Base-by-base conservation (phyloP, 2,888 invertebrate species). In the Mythimna loreyi region DNA sequence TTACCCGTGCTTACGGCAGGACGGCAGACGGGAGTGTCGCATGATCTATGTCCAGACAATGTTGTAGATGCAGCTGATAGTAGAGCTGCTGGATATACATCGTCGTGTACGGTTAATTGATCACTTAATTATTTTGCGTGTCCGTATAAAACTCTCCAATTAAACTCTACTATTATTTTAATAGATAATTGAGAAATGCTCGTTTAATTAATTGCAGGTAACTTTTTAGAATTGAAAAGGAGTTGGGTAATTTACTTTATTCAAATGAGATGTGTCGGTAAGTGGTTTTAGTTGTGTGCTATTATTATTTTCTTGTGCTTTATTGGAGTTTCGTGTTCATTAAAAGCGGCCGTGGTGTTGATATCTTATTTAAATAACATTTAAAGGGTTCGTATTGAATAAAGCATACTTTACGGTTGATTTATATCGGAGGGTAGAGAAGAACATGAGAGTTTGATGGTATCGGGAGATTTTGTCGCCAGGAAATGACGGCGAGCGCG, bases 101-200 rank as follows among this genome's bases (percentile, higher is more conserved):
- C 90, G 89, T 83, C 89, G 88, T 92, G 92, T 93, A 91, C 88
- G 82, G 92, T 93, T 94, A 95, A 95, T 95, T 94, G 93, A 94
- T 92, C 93, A 92, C 94, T 94, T 94, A 93, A 94, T 94, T 94
- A 94, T 94, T 94, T 94, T 91, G 93, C 93, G 90, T 94, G 93
- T 93, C 89, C 88, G 82, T 90, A 91, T 90, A 91, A 92, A 92
- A 93, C 89, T 90, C 90, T 91, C 92, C 92, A 94, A 94, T 94
- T 94, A 93, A 94, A 93, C 87, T 87, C 81, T 89, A 91, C 92
- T 93, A 93, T 94, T 93, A 93, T 92, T 92, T 91, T 91, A 93
- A 94, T 94, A 92, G 94, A 92, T 93, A 94, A 94, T 94, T 95
- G 94, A 95, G 92, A 91, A 92, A 94, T 90, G 89, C 89, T 89